Evolutionary conservation across 2,888 invertebrate genomes (phyloP).

Genomic region (Pemphredon lugubris): DNA sequence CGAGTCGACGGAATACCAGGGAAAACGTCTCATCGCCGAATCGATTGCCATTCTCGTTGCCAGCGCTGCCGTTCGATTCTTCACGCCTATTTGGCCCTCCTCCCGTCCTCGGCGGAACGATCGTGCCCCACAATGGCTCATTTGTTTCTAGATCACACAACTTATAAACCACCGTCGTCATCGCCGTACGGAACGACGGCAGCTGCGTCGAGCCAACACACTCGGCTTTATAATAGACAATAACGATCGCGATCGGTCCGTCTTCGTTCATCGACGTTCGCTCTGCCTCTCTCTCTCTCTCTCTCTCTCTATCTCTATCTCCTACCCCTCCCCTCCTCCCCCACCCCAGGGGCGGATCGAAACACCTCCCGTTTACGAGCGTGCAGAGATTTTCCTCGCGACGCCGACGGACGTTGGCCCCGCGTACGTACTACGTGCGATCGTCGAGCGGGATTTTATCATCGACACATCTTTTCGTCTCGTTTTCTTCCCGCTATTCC

Average conservation of each 20-base stretch:
- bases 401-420: too few relatives aligned
- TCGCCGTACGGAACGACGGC: conserved; percentile 53
- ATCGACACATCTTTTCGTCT: not conserved
- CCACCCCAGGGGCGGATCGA: conserved; percentile 16
- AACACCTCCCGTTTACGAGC: conserved; percentile 5
- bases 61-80: conserved; percentile 52
- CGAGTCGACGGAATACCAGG: conserved; percentile 24
- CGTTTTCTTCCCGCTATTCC: conserved; percentile 23
- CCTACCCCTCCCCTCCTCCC: conserved; percentile 8
- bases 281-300: conserved; percentile 3
- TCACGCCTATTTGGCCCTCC: conserved; percentile 58
- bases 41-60: conserved; percentile 51
- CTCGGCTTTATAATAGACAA: conserved; percentile 72
- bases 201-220: conserved; percentile 63
- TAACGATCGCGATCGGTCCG: conserved; percentile 67
- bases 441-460: conserved; percentile 5
- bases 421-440: too few relatives aligned
- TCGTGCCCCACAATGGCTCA: conserved; percentile 69
- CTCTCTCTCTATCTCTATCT: too few relatives aligned
- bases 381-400: too few relatives aligned
- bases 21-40: conserved; percentile 48
- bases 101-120: conserved; percentile 56
- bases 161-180: conserved; percentile 58
- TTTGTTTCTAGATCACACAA: conserved; percentile 65
- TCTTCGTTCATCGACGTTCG: conserved; percentile 32